Conservation (phyloP, 1,140 invertebrate genomes). For the Nymphalis io region DNA sequence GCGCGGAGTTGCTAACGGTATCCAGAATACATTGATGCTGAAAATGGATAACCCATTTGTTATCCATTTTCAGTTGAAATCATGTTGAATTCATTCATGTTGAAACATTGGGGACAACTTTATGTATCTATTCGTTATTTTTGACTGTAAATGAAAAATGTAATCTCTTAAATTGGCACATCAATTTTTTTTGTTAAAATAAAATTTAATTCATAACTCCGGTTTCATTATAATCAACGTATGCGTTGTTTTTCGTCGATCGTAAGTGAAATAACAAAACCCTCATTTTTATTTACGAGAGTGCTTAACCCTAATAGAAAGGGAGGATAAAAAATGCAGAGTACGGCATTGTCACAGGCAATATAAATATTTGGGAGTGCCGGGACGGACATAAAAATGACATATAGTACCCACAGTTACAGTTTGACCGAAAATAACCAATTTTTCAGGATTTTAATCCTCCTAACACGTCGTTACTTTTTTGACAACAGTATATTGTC, state of each 20-base stretch:
- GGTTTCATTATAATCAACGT: not conserved
- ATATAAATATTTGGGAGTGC: conserved; percentile 54
- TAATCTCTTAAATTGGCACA: no score
- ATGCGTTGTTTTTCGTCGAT: conserved; percentile 9
- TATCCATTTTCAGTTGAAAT: no score
- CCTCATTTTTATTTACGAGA: conserved; percentile 43
- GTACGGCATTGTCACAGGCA: conserved; percentile 51
- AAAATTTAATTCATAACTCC: not conserved
- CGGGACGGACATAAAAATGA: conserved; percentile 38
- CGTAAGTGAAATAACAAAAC: conserved; percentile 42
- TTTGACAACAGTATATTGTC: not conserved
- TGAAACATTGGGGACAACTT: no score
- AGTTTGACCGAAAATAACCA: conserved; percentile 44
- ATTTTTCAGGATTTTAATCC: conserved; percentile 43
- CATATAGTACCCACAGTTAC: conserved; percentile 33
- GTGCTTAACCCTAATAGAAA: conserved; percentile 53
- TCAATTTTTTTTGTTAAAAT: not conserved
- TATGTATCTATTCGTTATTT: no score
- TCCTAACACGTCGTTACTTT: conserved; percentile 12
- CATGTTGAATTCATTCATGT: no score
- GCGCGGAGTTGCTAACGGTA: no score
- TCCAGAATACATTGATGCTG: no score
- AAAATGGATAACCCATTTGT: no score
- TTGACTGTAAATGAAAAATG: no score
- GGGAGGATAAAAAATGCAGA: conserved; percentile 47